These are phyloP conservation scores for Pristionchus japonicus DNA, from an alignment of 2,888 invertebrate species.

Conservation along the genomic window DNA sequence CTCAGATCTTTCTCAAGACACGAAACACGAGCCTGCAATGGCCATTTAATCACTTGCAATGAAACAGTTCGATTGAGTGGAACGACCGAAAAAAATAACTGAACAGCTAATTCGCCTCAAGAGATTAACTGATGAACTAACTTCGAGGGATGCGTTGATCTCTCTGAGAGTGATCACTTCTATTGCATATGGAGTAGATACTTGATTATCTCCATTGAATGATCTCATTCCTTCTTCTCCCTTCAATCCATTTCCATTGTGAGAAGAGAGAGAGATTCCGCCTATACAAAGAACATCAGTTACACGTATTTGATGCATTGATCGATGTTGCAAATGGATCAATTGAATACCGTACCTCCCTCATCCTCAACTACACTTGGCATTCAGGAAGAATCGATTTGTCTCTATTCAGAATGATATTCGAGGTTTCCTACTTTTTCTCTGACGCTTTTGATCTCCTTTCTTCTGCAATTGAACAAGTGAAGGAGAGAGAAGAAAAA, in stretches of 20 bases:
- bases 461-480: background rate
- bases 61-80: background rate
- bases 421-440: background rate
- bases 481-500: background rate
- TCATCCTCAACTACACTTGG: background rate
- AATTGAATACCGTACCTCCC: background rate
- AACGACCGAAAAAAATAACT: background rate
- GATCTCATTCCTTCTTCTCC: background rate
- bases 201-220: background rate
- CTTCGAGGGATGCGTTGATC: background rate
- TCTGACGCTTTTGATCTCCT: conserved; percentile 11
- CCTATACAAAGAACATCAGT: background rate
- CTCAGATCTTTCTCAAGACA: conserved; percentile 23
- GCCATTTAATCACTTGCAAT: background rate
- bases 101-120: background rate
- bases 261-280: background rate
- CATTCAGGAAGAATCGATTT: background rate
- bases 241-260: background rate
- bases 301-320: background rate
- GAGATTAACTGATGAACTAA: background rate
- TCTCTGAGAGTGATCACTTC: conserved; percentile 30
- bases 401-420: background rate
- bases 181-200: background rate
- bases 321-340: background rate
- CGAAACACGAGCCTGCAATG: background rate